A percentile compares a stretch with the other conserved stretches of the same genome.
These are phyloP conservation scores for Chloroclysta siterata DNA, from an alignment of 2,888 invertebrate genomes.

Conservation along the genomic window DNA sequence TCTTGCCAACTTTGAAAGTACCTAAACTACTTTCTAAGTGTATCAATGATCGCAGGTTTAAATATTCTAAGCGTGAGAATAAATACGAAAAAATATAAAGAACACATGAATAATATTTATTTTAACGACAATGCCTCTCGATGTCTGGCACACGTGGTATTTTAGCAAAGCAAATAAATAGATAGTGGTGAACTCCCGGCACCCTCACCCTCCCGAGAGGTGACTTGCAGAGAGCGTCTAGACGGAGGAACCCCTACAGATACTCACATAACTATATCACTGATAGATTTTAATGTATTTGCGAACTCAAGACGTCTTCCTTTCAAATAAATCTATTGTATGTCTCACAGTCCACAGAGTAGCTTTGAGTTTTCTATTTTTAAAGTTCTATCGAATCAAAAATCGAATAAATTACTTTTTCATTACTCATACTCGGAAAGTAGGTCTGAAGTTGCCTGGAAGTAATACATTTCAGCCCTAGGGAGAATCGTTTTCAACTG, in stretches of 20 bases:
- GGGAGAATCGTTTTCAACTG: too few species aligned
- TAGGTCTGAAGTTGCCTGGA: too few species aligned
- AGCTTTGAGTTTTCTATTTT: background rate
- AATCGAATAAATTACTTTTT: too few species aligned
- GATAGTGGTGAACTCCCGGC: slow-evolving; percentile 72
- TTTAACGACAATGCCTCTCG: slow-evolving; percentile 44
- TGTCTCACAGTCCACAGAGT: slow-evolving; percentile 9
- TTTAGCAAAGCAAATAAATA: slow-evolving; percentile 79
- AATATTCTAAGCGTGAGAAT: slow-evolving; percentile 13
- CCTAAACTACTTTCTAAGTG: slow-evolving; percentile 30
- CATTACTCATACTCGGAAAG: too few species aligned
- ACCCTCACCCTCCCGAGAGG: slow-evolving; percentile 77
- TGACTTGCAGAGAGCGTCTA: slow-evolving; percentile 81
- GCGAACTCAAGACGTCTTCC: slow-evolving; percentile 40
- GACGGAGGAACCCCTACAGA: slow-evolving; percentile 75
- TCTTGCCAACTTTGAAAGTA: slow-evolving; percentile 41
- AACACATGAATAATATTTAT: slow-evolving; percentile 1
- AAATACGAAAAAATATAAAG: background rate
- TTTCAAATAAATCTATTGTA: slow-evolving; percentile 22
- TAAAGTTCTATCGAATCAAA: background rate
- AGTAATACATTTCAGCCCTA: too few species aligned
- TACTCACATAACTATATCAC: slow-evolving; percentile 56
- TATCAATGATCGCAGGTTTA: slow-evolving; percentile 22
- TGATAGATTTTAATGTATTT: slow-evolving; percentile 52
- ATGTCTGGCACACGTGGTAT: slow-evolving; percentile 72